phyloP scores from a whole-genome alignment of 1,140 invertebrate species.

The Antheraea mylitta region DNA sequence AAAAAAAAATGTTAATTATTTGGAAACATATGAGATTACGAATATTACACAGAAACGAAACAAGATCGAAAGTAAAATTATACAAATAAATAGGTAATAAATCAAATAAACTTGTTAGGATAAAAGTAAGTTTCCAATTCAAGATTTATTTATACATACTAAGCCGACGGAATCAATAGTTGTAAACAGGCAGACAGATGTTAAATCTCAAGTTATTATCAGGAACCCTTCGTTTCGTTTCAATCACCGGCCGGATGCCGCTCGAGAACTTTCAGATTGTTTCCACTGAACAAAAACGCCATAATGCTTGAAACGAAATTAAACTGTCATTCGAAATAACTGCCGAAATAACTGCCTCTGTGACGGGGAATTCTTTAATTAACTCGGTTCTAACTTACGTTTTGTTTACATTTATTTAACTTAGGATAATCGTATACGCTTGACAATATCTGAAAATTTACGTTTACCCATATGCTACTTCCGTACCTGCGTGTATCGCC shows the following conservation, averaged over 20 bases:
- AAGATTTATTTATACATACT: not conserved
- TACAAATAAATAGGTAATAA: too few species aligned
- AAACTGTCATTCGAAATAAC: not conserved
- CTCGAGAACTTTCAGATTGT: not conserved
- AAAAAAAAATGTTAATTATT: too few species aligned
- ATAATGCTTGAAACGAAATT: not conserved
- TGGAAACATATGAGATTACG: too few species aligned
- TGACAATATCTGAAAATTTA: not conserved
- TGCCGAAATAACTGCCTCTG: not conserved
- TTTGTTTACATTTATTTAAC: not conserved
- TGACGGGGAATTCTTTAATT: not conserved
- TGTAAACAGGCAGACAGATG: constrained; percentile 7
- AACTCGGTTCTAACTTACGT: not conserved
- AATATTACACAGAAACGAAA: too few species aligned
- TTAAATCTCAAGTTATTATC: constrained; percentile 3
- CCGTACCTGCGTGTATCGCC: too few species aligned
- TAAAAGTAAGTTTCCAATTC: not conserved
- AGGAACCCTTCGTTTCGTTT: not conserved
- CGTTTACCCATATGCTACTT: not conserved
- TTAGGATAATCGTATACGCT: not conserved
- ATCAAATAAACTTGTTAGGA: too few species aligned
- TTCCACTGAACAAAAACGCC: not conserved
- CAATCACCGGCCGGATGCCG: constrained; percentile 7
- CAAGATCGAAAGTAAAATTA: too few species aligned
- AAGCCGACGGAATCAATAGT: not conserved